Conservation (phyloP, 2,113 vertebrate species). For the Pipa parva region DNA sequence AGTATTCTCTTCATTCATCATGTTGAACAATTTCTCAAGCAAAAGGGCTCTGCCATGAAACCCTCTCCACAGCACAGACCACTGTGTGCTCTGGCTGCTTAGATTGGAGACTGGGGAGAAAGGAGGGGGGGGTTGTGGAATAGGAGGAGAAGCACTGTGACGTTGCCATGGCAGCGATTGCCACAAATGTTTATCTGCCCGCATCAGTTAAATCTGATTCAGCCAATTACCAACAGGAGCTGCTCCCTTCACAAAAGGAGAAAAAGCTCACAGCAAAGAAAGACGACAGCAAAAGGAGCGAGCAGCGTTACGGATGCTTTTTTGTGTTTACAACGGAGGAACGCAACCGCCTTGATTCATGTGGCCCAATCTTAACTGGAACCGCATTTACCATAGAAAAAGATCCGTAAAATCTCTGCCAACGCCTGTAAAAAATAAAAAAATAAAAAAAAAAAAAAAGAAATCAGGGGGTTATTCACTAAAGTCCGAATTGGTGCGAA, state of each 20-base stretch:
- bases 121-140: conserved; percentile 35
- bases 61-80: conserved; percentile 47
- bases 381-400: not conserved
- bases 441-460: no score
- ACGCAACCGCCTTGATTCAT: not conserved
- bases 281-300: conserved; percentile 18
- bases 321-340: not conserved
- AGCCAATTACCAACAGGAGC: conserved; percentile 54
- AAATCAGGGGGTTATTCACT: no score
- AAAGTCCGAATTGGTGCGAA: no score
- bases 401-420: no score
- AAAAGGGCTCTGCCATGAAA: conserved; percentile 52
- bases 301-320: conserved; percentile 5
- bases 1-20: conserved; percentile 72
- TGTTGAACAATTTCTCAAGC: conserved; percentile 44
- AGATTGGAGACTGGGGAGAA: conserved; percentile 37
- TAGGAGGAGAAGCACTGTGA: conserved; percentile 57
- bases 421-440: no score
- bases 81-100: conserved; percentile 39
- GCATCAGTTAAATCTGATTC: conserved; percentile 65
- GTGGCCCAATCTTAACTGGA: not conserved
- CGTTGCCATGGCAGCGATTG: conserved; percentile 85
- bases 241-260: conserved; percentile 43
- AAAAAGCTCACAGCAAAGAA: conserved; percentile 41
- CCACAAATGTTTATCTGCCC: conserved; percentile 82